phyloP scores from a whole-genome alignment of 2,113 vertebrate genomes.

The Varanus komodoensis region DNA sequence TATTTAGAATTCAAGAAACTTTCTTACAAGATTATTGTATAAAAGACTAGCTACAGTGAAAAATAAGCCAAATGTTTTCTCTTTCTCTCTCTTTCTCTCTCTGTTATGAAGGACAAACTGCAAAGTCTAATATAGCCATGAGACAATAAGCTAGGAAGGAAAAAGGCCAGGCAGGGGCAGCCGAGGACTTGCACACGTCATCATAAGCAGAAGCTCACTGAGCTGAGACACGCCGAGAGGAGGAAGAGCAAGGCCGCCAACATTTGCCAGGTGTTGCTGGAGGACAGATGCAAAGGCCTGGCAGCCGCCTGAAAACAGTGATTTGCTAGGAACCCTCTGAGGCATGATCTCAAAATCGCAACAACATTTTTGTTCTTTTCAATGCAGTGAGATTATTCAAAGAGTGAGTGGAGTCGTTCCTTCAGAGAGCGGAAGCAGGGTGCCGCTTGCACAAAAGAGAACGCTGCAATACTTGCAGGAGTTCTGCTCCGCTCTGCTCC shows the following conservation, averaged over 20 bases:
- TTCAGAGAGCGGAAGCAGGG: constrained; percentile 70
- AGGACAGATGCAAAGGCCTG: constrained; percentile 77
- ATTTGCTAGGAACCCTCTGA: constrained; percentile 76
- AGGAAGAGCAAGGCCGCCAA: constrained; percentile 94
- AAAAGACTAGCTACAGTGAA: constrained; percentile 99
- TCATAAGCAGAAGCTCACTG: constrained; percentile 84
- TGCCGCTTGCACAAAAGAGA: constrained; percentile 68
- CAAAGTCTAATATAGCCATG: constrained; percentile 95
- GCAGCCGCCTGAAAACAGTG: constrained; percentile 76
- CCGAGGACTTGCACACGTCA: constrained; percentile 85
- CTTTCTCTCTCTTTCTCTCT: constrained; percentile 86
- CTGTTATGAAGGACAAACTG: constrained; percentile 92
- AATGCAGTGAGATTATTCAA: constrained; percentile 65
- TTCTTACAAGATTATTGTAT: constrained; percentile 99
- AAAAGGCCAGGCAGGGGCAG: constrained; percentile 86
- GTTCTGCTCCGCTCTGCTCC: constrained; percentile 74
- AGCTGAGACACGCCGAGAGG: constrained; percentile 93
- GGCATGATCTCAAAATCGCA: constrained; percentile 72
- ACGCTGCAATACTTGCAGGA: not conserved
- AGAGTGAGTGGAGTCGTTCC: constrained; percentile 68
- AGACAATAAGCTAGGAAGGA: constrained; percentile 86
- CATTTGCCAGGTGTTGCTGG: constrained; percentile 77
- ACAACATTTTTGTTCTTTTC: constrained; percentile 75
- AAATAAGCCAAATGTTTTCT: constrained; percentile 99
- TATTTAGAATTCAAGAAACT: constrained; percentile 99